Evolutionary conservation across 2,797 vertebrate species (phyloP).

Genomic region (Eleutherodactylus coqui): DNA sequence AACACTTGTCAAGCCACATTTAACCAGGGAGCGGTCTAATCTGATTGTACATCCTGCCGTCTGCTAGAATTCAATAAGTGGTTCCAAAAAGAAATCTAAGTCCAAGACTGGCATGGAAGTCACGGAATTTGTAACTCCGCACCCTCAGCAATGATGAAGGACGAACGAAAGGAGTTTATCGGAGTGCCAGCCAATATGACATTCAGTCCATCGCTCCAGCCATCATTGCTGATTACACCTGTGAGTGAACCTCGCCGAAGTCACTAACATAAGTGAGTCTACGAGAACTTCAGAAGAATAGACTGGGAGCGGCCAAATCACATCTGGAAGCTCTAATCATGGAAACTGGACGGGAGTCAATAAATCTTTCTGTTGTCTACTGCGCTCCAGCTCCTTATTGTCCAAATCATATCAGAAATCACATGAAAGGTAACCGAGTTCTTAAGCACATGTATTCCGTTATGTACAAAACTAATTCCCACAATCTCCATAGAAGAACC

Average conservation of each 20-base stretch:
- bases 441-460: not conserved
- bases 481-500: not conserved
- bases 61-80: not conserved
- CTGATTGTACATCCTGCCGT: not conserved
- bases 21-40: not conserved
- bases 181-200: slow-evolving; percentile 9
- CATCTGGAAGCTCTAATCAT: slow-evolving; percentile 8
- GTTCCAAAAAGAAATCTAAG: not conserved
- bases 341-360: slow-evolving; percentile 6
- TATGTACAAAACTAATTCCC: not conserved
- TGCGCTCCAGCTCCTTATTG: not conserved
- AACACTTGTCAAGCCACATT: slow-evolving; percentile 20
- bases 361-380: not conserved
- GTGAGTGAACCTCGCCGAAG: not conserved
- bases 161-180: not conserved
- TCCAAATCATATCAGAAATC: slow-evolving; percentile 2
- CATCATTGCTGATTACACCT: slow-evolving; percentile 18
- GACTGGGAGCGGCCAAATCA: not conserved
- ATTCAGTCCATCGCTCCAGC: not conserved
- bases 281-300: not conserved
- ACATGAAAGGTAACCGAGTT: not conserved
- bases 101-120: slow-evolving; percentile 11
- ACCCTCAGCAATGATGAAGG: not conserved
- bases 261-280: not conserved
- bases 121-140: not conserved